A percentile compares a stretch with the other conserved stretches of the same genome.
These are phyloP conservation scores for Cetonia aurata DNA, from an alignment of 2,888 invertebrate genomes.

Conservation along the genomic window DNA sequence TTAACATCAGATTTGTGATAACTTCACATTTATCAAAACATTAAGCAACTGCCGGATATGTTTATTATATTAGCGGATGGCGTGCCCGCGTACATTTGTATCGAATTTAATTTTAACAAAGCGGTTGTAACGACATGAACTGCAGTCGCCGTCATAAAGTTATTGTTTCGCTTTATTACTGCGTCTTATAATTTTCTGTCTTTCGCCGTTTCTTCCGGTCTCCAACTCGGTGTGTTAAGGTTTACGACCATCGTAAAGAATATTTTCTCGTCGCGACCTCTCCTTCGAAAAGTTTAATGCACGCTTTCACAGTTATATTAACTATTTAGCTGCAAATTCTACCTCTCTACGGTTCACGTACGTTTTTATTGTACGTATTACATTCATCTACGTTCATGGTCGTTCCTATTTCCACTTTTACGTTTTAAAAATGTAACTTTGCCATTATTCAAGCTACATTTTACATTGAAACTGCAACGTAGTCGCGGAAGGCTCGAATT, in stretches of 20 bases:
- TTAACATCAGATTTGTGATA: too few species aligned
- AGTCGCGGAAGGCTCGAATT: too few species aligned
- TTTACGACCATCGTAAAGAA: conserved; percentile 36
- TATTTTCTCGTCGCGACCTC: conserved; percentile 22
- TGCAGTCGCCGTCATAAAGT: conserved; percentile 11
- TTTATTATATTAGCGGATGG: conserved; percentile 28
- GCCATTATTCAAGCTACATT: too few species aligned
- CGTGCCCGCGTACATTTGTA: conserved; percentile 13
- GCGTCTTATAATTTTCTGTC: conserved; percentile 30
- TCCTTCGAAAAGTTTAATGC: conserved; percentile 31
- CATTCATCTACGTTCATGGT: too few species aligned
- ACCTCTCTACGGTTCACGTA: too few species aligned
- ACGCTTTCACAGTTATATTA: conserved; percentile 30
- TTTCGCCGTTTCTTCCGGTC: conserved; percentile 30
- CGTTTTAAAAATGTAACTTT: too few species aligned
- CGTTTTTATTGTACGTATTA: too few species aligned
- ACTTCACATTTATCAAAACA: neutral
- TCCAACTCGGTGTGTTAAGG: conserved; percentile 6
- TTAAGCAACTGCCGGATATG: conserved; percentile 21
- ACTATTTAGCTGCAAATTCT: conserved; percentile 22
- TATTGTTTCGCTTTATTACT: conserved; percentile 35
- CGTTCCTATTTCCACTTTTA: too few species aligned
- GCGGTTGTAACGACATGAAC: conserved; percentile 27
- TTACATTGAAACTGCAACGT: too few species aligned
- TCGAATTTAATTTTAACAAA: conserved; percentile 30